A percentile compares a stretch with the other conserved stretches of the same genome.
These are phyloP conservation scores for Phalera bucephala DNA, from an alignment of 2,888 invertebrate genomes.

Conservation along the genomic window DNA sequence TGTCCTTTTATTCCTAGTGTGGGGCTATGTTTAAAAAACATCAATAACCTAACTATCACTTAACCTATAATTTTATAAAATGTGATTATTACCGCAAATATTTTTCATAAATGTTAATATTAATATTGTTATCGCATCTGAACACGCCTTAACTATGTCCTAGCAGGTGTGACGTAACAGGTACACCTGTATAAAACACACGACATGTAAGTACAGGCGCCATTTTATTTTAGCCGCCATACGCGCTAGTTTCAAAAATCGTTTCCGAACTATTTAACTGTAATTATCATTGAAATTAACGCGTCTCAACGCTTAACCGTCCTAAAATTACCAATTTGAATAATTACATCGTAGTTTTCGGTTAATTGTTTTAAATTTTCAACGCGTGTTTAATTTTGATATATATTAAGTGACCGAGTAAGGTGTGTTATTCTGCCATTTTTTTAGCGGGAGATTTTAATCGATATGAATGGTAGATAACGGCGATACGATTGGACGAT, in stretches of 20 bases:
- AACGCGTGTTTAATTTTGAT: constrained; percentile 16
- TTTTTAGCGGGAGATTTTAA: constrained; percentile 36
- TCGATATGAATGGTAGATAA: constrained; percentile 28
- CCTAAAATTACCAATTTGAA: constrained; percentile 24
- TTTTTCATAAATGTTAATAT: no score
- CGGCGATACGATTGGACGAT: constrained; percentile 41
- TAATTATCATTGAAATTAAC: constrained; percentile 25
- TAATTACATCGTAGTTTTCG: constrained; percentile 16
- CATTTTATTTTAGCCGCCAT: constrained; percentile 57
- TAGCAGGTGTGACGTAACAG: constrained; percentile 76
- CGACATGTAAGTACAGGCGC: constrained; percentile 51
- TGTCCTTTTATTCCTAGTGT: no score
- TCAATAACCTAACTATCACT: no score
- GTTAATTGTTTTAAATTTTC: constrained; percentile 11
- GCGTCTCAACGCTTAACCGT: constrained; percentile 16
- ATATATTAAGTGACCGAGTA: constrained; percentile 15
- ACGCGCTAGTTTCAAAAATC: constrained; percentile 29
- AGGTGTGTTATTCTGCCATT: constrained; percentile 10
- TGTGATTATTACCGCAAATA: no score
- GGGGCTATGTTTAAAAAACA: no score
- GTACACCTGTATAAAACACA: constrained; percentile 71
- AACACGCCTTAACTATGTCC: constrained; percentile 47
- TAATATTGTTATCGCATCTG: constrained; percentile 9
- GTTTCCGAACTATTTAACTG: constrained; percentile 23
- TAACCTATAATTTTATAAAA: no score